phyloP scores from a whole-genome alignment of 2,113 vertebrate genomes.

The Eira barbara region DNA sequence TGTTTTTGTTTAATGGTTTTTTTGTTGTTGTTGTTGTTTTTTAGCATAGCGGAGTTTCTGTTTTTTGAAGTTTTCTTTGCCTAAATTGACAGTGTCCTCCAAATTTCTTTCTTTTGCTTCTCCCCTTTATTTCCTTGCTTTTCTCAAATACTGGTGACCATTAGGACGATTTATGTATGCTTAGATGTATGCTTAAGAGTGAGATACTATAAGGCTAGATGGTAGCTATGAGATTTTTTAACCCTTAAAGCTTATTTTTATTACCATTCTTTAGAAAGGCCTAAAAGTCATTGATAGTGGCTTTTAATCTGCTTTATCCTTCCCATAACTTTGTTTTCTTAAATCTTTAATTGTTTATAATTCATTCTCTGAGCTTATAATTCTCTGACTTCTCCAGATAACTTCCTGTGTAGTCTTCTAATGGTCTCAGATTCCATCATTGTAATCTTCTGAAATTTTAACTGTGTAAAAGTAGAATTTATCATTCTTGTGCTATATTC shows the following conservation, averaged over 20 bases:
- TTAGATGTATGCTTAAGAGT: not conserved
- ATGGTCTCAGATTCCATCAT: not conserved
- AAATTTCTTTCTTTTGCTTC: not conserved
- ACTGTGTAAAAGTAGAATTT: not conserved
- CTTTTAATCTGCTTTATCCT: slow-evolving; percentile 22
- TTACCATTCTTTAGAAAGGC: not conserved
- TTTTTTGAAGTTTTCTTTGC: not conserved
- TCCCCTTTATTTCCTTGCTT: not conserved
- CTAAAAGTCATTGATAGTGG: not conserved
- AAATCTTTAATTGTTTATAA: not conserved
- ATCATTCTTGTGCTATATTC: not conserved
- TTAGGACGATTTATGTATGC: not conserved
- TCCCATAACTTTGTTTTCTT: not conserved
- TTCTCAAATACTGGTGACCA: not conserved
- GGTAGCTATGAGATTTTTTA: not conserved
- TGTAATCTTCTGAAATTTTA: not conserved
- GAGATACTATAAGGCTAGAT: not conserved
- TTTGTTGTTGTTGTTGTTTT: no score
- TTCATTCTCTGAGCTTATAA: not conserved
- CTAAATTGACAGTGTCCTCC: not conserved
- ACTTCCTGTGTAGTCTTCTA: not conserved
- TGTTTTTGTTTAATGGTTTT: not conserved
- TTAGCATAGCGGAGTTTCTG: not conserved
- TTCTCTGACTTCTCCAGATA: not conserved
- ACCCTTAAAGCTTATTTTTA: not conserved